Evolutionary conservation across 2,888 invertebrate genomes (phyloP), one percentile per base, ranked within the genome.

Genomic region (Melanostoma scalare): DNA sequence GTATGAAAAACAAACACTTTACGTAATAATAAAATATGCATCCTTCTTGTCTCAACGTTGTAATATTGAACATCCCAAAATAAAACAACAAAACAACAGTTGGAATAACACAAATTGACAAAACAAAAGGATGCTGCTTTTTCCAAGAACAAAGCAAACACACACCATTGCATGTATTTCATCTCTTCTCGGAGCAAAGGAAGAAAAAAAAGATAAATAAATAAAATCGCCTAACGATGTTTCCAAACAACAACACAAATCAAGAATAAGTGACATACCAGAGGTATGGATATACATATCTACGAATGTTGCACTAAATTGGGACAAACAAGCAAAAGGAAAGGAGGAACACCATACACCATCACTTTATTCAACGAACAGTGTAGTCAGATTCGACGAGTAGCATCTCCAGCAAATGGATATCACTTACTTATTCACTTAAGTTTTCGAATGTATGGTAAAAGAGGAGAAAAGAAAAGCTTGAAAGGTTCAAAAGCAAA

Each of bases 341-440:
- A 10, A 42, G 50, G 63, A 63, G 46, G 42, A 56, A 10, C 60
- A 61, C 46, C 20, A 38, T 60, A 60, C 60, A 60, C 55, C 31
- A n/a, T 42, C 10, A 48, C 42, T 38, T 44, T 35, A 55, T 31
- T 20, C 56, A 55, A 53, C 42, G 44, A 31, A 60, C 20, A 8
- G 10, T 73, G 53, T 56, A 68, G 63, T 68, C 69, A 73, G 63
- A 73, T 82, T 77, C 77, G 58, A 78, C 53, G 44, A 78, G 69
- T 46, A 78, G 69, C 60, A 60, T 75, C 67, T 50, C 78, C 65
- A 52, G 31, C 74, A 74, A 78, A 84, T 71, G 84, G 78, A 65
- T 74, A 84, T 78, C 78, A 78, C 84, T 78, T 71, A 78, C 74
- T 84, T 78, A 84, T 74, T 74, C 78, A 84, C 84, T 84, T 75